Conservation (phyloP, 2,888 invertebrate species). For the Mesodorylaimus sp. region DNA sequence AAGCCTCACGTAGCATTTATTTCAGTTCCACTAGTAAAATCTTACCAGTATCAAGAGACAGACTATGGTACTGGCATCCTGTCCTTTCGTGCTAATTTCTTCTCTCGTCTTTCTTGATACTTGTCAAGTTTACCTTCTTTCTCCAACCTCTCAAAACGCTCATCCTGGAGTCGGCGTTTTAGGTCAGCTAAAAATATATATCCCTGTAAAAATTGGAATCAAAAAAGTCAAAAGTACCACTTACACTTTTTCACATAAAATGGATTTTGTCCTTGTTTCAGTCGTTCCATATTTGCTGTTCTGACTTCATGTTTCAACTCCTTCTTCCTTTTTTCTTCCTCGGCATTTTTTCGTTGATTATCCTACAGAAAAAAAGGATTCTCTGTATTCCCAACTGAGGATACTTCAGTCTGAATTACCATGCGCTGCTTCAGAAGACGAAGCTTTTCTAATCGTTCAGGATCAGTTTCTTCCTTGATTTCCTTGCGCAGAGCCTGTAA, state of each 20-base stretch:
- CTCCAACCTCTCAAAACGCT: background rate
- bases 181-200: background rate
- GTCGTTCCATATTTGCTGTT: background rate
- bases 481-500: background rate
- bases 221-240: background rate
- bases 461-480: background rate
- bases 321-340: constrained; percentile 1
- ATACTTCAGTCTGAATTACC: too few relatives aligned
- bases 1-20: too few relatives aligned
- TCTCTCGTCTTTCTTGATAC: background rate
- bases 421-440: background rate
- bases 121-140: background rate
- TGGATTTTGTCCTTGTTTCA: constrained; percentile 4
- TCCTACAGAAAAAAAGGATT: too few relatives aligned
- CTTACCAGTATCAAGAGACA: too few relatives aligned
- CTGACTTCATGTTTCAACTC: background rate
- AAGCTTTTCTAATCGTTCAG: background rate
- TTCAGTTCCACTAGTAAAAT: too few relatives aligned
- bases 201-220: background rate
- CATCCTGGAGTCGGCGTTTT: background rate
- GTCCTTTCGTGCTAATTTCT: background rate
- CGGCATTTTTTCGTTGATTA: background rate
- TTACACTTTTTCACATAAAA: constrained; percentile 5
- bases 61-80: too few relatives aligned
- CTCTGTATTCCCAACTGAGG: too few relatives aligned